Conservation (phyloP, 2,797 vertebrate species). For the Emys orbicularis region DNA sequence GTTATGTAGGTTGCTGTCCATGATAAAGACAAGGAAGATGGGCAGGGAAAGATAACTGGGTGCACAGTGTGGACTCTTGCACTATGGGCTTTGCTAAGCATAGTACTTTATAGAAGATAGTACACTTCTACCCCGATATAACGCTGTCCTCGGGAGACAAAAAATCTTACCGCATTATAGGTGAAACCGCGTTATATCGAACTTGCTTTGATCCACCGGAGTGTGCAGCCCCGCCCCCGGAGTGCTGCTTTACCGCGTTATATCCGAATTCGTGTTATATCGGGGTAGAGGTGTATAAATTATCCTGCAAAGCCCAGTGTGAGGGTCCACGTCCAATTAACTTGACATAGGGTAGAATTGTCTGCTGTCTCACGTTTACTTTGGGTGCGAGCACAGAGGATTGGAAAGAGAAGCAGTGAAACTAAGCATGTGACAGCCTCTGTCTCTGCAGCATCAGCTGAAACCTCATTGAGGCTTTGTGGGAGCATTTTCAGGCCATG, state of each 20-base stretch:
- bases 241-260: too few relatives aligned
- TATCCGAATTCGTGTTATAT: too few relatives aligned
- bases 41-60: not conserved
- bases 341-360: not conserved
- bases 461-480: conserved; percentile 39
- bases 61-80: not conserved
- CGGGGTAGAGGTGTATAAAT: not conserved
- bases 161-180: too few relatives aligned
- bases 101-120: not conserved
- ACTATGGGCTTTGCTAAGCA: not conserved
- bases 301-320: not conserved
- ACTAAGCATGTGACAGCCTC: not conserved
- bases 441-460: conserved; percentile 4
- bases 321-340: not conserved
- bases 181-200: too few relatives aligned
- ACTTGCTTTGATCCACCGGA: too few relatives aligned
- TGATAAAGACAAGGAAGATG: not conserved
- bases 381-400: not conserved
- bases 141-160: too few relatives aligned
- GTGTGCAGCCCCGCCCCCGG: too few relatives aligned
- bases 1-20: not conserved
- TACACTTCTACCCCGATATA: too few relatives aligned
- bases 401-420: conserved; percentile 31
- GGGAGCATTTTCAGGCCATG: conserved; percentile 6
- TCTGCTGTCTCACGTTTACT: conserved; percentile 23